phyloP scores from a whole-genome alignment of 2,797 vertebrate species.

The Chelidonichthys spinosus region DNA sequence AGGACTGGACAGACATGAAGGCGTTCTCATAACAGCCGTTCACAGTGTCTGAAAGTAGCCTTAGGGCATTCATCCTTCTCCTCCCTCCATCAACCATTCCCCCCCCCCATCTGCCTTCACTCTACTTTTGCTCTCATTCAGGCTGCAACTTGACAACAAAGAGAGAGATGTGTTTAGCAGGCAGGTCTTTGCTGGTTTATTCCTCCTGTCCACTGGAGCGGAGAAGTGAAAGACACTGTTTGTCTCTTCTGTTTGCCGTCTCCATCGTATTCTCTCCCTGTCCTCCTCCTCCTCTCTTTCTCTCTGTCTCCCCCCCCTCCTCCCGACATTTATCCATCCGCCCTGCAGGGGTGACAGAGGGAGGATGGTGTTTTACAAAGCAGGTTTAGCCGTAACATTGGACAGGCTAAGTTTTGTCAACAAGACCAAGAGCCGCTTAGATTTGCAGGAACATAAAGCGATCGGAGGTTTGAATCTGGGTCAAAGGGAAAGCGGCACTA shows the following conservation, averaged over 20 bases:
- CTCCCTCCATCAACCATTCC: slow-evolving; percentile 37
- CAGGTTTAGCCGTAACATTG: slow-evolving; percentile 55
- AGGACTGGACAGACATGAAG: slow-evolving; percentile 64
- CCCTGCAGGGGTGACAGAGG: slow-evolving; percentile 46
- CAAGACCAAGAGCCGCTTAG: slow-evolving; percentile 63
- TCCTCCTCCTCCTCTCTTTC: background rate
- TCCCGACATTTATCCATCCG: slow-evolving; percentile 46
- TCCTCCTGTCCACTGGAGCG: slow-evolving; percentile 73
- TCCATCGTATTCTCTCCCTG: slow-evolving; percentile 50
- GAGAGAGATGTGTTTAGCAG: slow-evolving; percentile 76
- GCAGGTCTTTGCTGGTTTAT: slow-evolving; percentile 78
- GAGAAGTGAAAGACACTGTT: slow-evolving; percentile 72
- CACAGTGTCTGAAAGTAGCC: slow-evolving; percentile 79
- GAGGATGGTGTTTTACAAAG: slow-evolving; percentile 56
- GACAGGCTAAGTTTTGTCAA: slow-evolving; percentile 71
- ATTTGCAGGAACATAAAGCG: slow-evolving; percentile 55
- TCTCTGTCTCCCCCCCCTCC: slow-evolving; percentile 2
- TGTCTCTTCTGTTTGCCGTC: slow-evolving; percentile 74
- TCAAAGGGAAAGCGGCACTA: slow-evolving; percentile 67
- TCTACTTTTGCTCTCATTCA: slow-evolving; percentile 74
- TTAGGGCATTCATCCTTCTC: slow-evolving; percentile 65
- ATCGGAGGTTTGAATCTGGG: slow-evolving; percentile 69
- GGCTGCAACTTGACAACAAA: slow-evolving; percentile 80
- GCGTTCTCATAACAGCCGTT: slow-evolving; percentile 68
- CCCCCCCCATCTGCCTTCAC: slow-evolving; percentile 54